A percentile compares a stretch with the other conserved stretches of the same genome.
Conservation (phyloP, 2,888 invertebrate genomes). For the Drosophila ustulata region DNA sequence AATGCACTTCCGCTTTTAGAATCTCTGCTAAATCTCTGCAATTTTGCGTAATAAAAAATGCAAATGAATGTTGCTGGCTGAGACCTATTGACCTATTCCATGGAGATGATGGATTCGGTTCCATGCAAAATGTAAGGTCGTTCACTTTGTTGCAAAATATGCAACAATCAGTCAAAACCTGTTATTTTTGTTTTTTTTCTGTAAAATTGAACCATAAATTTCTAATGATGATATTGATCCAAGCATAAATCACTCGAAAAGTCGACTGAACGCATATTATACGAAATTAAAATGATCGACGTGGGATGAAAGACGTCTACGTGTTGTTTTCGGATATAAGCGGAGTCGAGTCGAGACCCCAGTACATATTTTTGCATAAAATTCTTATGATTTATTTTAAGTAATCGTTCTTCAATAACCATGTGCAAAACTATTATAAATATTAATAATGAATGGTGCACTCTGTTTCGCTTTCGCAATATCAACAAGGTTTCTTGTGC, state of each 20-base stretch:
- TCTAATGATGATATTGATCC: slow-evolving; percentile 68
- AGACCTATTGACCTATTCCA: slow-evolving; percentile 15
- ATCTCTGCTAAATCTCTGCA: background rate
- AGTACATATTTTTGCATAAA: slow-evolving; percentile 30
- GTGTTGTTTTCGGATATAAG: slow-evolving; percentile 22
- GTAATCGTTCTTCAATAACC: slow-evolving; percentile 16
- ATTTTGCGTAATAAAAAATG: slow-evolving; percentile 1
- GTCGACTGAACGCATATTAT: slow-evolving; percentile 48
- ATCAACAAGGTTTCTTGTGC: background rate
- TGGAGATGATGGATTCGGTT: slow-evolving; percentile 17
- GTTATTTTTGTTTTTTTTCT: slow-evolving; percentile 54
- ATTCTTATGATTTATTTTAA: slow-evolving; percentile 41
- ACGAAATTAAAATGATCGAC: slow-evolving; percentile 61
- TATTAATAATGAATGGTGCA: background rate
- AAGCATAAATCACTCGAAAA: slow-evolving; percentile 56
- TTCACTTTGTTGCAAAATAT: slow-evolving; percentile 41
- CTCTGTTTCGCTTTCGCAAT: background rate
- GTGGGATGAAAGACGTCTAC: slow-evolving; percentile 33
- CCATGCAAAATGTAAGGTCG: slow-evolving; percentile 27
- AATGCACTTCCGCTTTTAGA: background rate
- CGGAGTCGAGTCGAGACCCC: slow-evolving; percentile 8
- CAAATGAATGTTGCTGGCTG: background rate
- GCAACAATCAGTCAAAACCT: slow-evolving; percentile 38
- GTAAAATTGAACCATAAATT: slow-evolving; percentile 61
- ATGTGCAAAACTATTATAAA: slow-evolving; percentile 9